These are phyloP conservation scores for Heliconius charithonia DNA, from an alignment of 2,888 invertebrate species.

Conservation along the genomic window DNA sequence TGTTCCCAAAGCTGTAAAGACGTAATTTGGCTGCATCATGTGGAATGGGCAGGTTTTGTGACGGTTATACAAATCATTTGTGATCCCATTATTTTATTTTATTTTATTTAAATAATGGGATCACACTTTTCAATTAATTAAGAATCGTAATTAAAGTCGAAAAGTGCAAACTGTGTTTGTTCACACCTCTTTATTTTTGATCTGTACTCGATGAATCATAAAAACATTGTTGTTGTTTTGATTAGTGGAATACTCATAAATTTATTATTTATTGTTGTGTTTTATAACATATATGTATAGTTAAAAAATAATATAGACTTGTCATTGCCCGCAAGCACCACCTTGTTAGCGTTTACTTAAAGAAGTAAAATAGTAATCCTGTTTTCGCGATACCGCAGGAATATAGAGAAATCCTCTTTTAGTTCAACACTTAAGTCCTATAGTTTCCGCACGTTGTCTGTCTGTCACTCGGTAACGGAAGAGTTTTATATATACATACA, in stretches of 20 bases:
- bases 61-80: slow-evolving; percentile 27
- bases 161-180: slow-evolving; percentile 24
- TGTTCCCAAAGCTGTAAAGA: background rate
- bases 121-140: slow-evolving; percentile 7
- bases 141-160: slow-evolving; percentile 9
- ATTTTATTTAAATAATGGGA: too few species aligned
- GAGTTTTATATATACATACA: background rate
- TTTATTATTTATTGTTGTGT: background rate
- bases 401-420: background rate
- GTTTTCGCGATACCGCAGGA: background rate
- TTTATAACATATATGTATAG: too few species aligned
- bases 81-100: slow-evolving; percentile 23
- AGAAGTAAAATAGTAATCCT: background rate
- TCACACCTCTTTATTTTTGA: slow-evolving; percentile 19
- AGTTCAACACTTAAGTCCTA: background rate
- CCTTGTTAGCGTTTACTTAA: too few species aligned
- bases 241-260: background rate
- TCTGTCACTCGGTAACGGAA: background rate
- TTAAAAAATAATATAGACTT: too few species aligned
- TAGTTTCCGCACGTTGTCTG: background rate
- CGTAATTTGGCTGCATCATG: slow-evolving; percentile 21
- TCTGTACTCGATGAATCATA: background rate
- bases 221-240: background rate
- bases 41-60: slow-evolving; percentile 28
- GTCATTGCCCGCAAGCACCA: too few species aligned